Conservation (phyloP, 2,113 vertebrate species). For the Odocoileus hemionus region DNA sequence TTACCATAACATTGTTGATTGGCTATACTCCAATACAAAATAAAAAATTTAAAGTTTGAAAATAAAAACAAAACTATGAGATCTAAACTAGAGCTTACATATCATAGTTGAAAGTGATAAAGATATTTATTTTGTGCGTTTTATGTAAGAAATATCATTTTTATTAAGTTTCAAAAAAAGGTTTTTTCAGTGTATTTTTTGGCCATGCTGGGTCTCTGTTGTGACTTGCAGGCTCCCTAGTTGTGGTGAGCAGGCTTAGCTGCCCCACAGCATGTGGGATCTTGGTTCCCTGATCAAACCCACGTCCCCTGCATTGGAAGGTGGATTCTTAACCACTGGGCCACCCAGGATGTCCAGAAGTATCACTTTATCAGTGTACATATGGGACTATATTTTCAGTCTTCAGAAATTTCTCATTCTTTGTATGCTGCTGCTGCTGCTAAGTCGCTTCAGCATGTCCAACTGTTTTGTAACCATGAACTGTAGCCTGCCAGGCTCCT, state of each 20-base stretch:
- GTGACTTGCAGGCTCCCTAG: background rate
- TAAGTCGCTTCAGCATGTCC: background rate
- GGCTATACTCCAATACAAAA: background rate
- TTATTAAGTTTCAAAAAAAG: background rate
- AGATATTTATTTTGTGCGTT: background rate
- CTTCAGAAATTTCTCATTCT: background rate
- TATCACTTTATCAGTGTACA: background rate
- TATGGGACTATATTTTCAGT: background rate
- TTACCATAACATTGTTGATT: background rate
- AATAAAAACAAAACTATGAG: background rate
- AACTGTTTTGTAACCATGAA: background rate
- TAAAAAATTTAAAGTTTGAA: background rate
- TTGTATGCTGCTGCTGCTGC: background rate
- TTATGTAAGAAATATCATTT: background rate
- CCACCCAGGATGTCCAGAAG: background rate
- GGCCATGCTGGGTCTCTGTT: background rate
- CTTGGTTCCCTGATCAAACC: background rate
- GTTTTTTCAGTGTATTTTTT: rapidly evolving
- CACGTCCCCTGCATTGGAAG: background rate
- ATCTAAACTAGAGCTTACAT: background rate
- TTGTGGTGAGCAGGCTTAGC: background rate
- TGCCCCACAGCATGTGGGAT: background rate
- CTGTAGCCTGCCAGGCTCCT: background rate
- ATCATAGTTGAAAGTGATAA: background rate
- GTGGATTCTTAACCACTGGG: background rate